Conservation (phyloP, 1,140 invertebrate species). For the Pissodes strobi region DNA sequence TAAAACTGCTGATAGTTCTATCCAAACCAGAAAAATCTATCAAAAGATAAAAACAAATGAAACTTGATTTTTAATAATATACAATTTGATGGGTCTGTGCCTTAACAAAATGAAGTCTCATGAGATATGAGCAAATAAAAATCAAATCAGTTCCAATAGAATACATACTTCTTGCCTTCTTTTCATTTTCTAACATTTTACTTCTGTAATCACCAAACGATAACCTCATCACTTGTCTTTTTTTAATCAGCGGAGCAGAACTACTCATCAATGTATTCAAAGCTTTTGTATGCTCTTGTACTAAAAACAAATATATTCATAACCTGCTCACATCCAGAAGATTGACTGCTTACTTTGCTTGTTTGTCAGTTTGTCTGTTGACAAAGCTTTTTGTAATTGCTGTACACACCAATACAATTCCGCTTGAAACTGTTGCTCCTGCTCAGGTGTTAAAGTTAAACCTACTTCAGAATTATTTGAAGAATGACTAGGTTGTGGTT, state of each 20-base stretch:
- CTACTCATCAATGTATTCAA: constrained; percentile 69
- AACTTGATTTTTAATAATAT: no score
- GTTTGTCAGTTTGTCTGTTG: constrained; percentile 63
- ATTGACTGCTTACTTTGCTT: constrained; percentile 63
- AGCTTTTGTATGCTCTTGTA: constrained; percentile 65
- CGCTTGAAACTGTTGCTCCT: constrained; percentile 66
- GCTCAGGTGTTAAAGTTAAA: constrained; percentile 1
- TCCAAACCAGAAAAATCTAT: no score
- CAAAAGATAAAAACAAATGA: no score
- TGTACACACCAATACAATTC: constrained; percentile 79
- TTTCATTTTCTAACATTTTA: constrained; percentile 75
- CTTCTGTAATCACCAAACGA: constrained; percentile 74
- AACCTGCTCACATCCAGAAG: no score
- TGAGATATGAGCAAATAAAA: no score
- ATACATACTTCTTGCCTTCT: constrained; percentile 60
- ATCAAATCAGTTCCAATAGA: no score
- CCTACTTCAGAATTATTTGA: not conserved
- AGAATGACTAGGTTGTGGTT: constrained; percentile 1
- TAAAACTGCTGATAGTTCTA: no score
- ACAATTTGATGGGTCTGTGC: no score
- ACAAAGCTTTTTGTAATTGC: constrained; percentile 65
- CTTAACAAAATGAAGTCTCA: not conserved
- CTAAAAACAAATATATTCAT: no score
- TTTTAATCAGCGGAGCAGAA: constrained; percentile 67
- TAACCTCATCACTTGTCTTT: constrained; percentile 73